These are phyloP conservation scores for Chiloscyllium plagiosum DNA, from an alignment of 2,113 vertebrate genomes.

Conservation along the genomic window DNA sequence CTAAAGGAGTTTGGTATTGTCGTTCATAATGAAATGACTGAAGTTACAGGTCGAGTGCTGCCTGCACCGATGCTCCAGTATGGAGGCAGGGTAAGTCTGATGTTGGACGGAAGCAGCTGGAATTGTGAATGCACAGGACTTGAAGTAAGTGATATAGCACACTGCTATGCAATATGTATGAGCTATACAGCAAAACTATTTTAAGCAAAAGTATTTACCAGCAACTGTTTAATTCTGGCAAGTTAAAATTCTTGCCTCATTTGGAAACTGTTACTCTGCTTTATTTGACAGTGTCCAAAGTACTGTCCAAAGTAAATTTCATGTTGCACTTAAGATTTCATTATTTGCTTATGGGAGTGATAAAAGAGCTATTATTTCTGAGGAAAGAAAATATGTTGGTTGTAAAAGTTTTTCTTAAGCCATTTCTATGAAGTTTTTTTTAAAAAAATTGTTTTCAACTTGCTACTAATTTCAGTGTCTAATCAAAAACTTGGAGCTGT, in stretches of 20 bases:
- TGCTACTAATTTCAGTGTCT: background rate
- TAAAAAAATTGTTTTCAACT: background rate
- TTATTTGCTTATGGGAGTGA: background rate
- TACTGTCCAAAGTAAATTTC: background rate
- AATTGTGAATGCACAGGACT: constrained; percentile 38
- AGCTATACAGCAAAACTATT: constrained; percentile 34
- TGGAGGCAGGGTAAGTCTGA: constrained; percentile 87
- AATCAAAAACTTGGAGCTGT: background rate
- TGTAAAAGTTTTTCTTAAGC: background rate
- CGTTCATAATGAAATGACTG: constrained; percentile 97
- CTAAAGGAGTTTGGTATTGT: constrained; percentile 97
- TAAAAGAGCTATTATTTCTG: background rate
- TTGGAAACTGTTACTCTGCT: background rate
- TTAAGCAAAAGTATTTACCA: constrained; percentile 18
- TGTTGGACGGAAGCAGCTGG: constrained; percentile 38
- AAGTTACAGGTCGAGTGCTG: constrained; percentile 90
- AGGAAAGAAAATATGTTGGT: background rate
- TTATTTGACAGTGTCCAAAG: background rate
- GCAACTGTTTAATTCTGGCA: constrained; percentile 28
- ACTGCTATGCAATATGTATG: constrained; percentile 33
- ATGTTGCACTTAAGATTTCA: background rate
- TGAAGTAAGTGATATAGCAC: constrained; percentile 36
- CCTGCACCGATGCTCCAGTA: constrained; percentile 98
- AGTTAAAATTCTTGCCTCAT: background rate
- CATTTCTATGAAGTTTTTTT: background rate